Conservation (phyloP, 2,797 vertebrate species). For the Ctenochaetus hawaiiensis region DNA sequence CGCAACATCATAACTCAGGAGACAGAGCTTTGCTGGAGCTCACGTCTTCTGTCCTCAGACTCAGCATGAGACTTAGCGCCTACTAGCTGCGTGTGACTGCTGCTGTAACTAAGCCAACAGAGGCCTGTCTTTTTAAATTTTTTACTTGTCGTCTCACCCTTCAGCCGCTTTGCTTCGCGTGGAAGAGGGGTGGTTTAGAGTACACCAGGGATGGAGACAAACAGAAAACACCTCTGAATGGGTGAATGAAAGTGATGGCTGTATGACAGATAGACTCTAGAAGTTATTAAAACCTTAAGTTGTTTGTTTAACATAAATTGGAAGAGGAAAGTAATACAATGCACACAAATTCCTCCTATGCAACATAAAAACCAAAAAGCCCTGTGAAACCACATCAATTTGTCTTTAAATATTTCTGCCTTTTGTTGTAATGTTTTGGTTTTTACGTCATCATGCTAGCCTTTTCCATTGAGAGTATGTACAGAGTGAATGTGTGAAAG, state of each 20-base stretch:
- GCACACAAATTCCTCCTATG: conserved; percentile 33
- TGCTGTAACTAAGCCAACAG: conserved; percentile 48
- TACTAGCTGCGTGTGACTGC: conserved; percentile 52
- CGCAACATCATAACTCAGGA: conserved; percentile 46
- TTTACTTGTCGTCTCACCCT: conserved; percentile 42
- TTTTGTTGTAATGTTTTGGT: conserved; percentile 36
- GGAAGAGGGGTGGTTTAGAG: conserved; percentile 63
- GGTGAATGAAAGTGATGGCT: conserved; percentile 62
- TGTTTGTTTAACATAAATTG: conserved; percentile 59
- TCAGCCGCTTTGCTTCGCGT: conserved; percentile 53
- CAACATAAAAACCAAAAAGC: conserved; percentile 52
- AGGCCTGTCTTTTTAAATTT: conserved; percentile 62
- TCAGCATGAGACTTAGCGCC: conserved; percentile 49
- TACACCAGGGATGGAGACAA: conserved; percentile 58
- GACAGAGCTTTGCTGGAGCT: conserved; percentile 47
- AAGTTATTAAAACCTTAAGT: conserved; percentile 47
- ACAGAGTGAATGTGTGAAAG: conserved; percentile 9
- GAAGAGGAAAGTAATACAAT: conserved; percentile 24
- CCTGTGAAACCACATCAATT: conserved; percentile 37
- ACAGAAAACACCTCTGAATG: conserved; percentile 63
- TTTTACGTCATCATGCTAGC: conserved; percentile 11
- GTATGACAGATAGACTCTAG: conserved; percentile 48
- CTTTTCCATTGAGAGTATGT: conserved; percentile 3
- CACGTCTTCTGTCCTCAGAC: conserved; percentile 44
- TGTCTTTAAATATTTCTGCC: conserved; percentile 27